These are phyloP conservation scores for Stenoptilia bipunctidactyla DNA, from an alignment of 2,888 invertebrate genomes.

Conservation along the genomic window DNA sequence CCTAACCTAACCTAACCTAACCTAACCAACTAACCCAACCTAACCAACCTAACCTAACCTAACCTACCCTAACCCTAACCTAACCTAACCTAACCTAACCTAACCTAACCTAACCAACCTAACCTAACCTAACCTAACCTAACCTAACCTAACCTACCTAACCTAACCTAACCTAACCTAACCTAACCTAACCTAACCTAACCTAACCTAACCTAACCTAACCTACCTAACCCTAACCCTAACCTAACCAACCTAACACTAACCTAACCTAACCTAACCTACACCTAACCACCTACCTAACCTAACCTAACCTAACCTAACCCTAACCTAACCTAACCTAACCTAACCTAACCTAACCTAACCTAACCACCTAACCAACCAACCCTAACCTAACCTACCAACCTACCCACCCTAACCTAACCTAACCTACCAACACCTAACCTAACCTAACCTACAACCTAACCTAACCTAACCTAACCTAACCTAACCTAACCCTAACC, in stretches of 20 bases:
- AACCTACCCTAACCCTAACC: constrained; percentile 1
- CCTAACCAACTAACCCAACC: no score
- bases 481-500: constrained; percentile 7
- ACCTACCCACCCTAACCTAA: constrained; percentile 10
- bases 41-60: background rate
- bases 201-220: constrained; percentile 1
- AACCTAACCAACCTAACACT: background rate
- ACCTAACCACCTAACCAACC: constrained; percentile 1
- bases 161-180: constrained; percentile 1
- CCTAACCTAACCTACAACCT: constrained; percentile 12
- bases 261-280: constrained; percentile 1
- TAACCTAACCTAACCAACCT: constrained; percentile 1
- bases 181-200: constrained; percentile 1
- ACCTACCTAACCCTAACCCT: background rate
- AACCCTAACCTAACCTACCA: background rate
- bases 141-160: constrained; percentile 1
- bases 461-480: constrained; percentile 17
- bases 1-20: constrained; percentile 1
- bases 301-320: constrained; percentile 1
- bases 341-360: constrained; percentile 1
- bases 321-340: constrained; percentile 1
- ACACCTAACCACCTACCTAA: constrained; percentile 2
- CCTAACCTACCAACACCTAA: constrained; percentile 2
- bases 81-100: constrained; percentile 1
- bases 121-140: constrained; percentile 1